Base-by-base conservation (phyloP, 2,888 invertebrate genomes). In the Parelbella ahira region DNA sequence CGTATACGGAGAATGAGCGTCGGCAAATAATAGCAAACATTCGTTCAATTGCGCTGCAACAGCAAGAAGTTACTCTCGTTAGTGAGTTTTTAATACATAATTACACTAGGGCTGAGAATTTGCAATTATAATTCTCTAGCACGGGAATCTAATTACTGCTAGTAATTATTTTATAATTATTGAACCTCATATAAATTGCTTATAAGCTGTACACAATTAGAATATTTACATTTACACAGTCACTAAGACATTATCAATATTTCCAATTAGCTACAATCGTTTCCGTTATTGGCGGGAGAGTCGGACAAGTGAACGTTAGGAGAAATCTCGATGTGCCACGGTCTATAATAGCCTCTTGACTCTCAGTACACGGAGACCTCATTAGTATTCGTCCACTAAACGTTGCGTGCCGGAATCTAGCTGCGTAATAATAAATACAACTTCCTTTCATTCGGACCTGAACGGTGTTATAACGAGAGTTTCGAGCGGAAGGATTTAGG, bases 361-460 rank as follows among this genome's bases (percentile, higher is more conserved):
- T 8, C 7, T 19, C 11, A 12, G 4, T 9, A n/a, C 21, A 27
- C 7, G n/a, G 5, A 15, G 21, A 3, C 7, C 33, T 34, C 49
- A 58, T 59, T 56, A 49, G 51, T 58, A 60, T 59, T 55, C 58
- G 37, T 45, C 45, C 50, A 53, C 49, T 44, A 51, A 44, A 43
- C 30, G 45, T 47, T 38, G 43, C 48, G 50, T 48, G 49, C 50
- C 50, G 54, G 56, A 52, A 50, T 58, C 51, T 48, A 42, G 53
- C 48, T 43, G 39, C 47, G 50, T 54, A 52, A 53, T 51, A 54
- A 50, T 55, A 56, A 54, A 50, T 49, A 53, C 53, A 47, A 56
- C 58, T 56, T 60, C 60, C 60, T 58, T 30, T 53, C 59, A 58
- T 58, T 60, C 53, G 54, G 36, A 38, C 20, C 44, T 46, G 44